A percentile compares a stretch with the other conserved stretches of the same genome.
These are phyloP conservation scores for Oplegnathus fasciatus DNA, from an alignment of 2,113 vertebrate species.

Conservation along the genomic window DNA sequence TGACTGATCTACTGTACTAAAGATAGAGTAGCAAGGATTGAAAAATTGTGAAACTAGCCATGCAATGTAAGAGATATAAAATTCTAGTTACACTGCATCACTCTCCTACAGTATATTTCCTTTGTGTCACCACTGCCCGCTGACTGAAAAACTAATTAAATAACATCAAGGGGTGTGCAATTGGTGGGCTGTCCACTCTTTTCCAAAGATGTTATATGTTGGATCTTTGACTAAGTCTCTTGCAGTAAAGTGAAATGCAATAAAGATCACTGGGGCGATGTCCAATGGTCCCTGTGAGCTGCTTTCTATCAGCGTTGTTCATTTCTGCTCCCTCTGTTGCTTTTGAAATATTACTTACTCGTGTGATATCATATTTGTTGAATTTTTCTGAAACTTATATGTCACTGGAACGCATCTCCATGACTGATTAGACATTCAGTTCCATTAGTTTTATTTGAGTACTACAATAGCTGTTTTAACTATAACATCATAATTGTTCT, in stretches of 20 bases:
- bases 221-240: constrained; percentile 12
- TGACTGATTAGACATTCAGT: background rate
- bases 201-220: constrained; percentile 19
- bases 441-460: background rate
- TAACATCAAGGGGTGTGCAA: background rate
- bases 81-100: background rate
- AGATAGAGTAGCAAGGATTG: background rate
- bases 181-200: background rate
- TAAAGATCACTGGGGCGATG: constrained; percentile 17
- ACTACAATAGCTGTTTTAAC: background rate
- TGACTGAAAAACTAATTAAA: background rate
- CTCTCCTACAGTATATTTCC: background rate
- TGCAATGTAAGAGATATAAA: background rate
- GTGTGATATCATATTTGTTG: background rate
- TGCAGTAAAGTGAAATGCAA: constrained; percentile 20
- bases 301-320: constrained; percentile 9
- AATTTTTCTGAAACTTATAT: background rate
- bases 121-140: background rate
- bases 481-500: background rate
- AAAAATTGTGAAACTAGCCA: background rate
- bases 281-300: constrained; percentile 7
- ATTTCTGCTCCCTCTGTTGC: background rate
- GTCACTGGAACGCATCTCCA: background rate
- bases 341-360: constrained; percentile 4
- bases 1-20: background rate